Percentiles rank a stretch among this genome's conserved stretches.
phyloP scores from a whole-genome alignment of 2,113 vertebrate species.

The Mellivora capensis region DNA sequence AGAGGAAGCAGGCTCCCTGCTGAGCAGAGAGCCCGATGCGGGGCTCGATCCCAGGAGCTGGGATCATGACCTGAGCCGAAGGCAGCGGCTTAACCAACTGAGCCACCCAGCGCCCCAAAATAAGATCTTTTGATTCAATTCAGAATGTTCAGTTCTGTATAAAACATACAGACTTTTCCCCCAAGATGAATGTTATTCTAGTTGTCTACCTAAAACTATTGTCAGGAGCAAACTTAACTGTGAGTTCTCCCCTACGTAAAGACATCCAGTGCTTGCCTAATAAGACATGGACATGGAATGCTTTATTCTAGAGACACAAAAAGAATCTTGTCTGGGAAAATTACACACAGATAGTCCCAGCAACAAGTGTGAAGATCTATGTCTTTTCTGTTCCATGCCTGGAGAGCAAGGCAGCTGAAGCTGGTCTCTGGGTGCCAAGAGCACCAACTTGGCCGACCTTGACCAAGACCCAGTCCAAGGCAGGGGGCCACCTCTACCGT shows the following conservation, averaged over 20 bases:
- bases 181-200: not conserved
- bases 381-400: not conserved
- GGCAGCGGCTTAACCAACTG: no score
- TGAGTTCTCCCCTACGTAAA: not conserved
- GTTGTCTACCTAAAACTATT: not conserved
- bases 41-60: no score
- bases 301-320: not conserved
- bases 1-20: no score
- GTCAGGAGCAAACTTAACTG: not conserved
- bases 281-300: not conserved
- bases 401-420: not conserved
- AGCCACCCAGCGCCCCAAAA: no score
- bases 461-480: not conserved
- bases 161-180: not conserved
- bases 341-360: not conserved
- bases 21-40: no score
- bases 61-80: no score
- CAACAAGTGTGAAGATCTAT: not conserved
- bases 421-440: not conserved
- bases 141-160: not conserved
- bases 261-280: not conserved
- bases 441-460: fast-evolving
- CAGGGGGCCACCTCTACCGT: fast-evolving
- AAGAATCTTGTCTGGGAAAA: not conserved
- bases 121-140: not conserved